Evolutionary conservation across 2,888 invertebrate genomes (phyloP).

Genomic region (Caenorhabditis macrosperma): DNA sequence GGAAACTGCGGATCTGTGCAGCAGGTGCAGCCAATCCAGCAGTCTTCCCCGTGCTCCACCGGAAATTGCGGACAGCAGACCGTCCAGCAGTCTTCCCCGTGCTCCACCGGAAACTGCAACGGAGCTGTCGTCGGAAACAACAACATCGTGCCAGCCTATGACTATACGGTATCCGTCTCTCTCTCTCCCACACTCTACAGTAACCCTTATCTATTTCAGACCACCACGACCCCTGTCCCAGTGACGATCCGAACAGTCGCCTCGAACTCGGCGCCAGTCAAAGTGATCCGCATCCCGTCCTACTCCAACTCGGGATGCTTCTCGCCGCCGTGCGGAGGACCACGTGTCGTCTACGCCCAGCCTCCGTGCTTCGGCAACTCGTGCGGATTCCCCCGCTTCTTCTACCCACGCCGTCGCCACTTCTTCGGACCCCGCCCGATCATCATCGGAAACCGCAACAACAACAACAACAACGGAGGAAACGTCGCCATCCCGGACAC

Average conservation of each 20-base stretch:
- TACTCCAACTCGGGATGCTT: slow-evolving; percentile 48
- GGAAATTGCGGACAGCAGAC: slow-evolving; percentile 48
- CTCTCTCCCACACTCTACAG: not conserved
- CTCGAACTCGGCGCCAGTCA: slow-evolving; percentile 28
- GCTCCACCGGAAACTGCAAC: slow-evolving; percentile 52
- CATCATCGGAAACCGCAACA: slow-evolving; percentile 38
- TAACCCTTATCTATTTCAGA: not conserved
- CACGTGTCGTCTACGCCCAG: slow-evolving; percentile 47
- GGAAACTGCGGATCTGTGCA: slow-evolving; percentile 34
- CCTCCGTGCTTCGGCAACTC: slow-evolving; percentile 49
- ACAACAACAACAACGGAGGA: slow-evolving; percentile 20
- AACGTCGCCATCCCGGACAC: slow-evolving; percentile 48
- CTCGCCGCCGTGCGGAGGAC: slow-evolving; percentile 42
- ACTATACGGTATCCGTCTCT: slow-evolving; percentile 16
- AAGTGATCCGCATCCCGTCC: slow-evolving; percentile 51
- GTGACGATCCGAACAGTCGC: slow-evolving; percentile 37
- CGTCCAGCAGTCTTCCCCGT: slow-evolving; percentile 31
- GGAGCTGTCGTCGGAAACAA: slow-evolving; percentile 21
- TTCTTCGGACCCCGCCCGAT: slow-evolving; percentile 45
- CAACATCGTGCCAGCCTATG: slow-evolving; percentile 39
- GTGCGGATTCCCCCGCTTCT: slow-evolving; percentile 34
- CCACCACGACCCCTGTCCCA: slow-evolving; percentile 49
- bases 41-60: slow-evolving; percentile 40
- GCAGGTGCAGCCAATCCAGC: slow-evolving; percentile 16
- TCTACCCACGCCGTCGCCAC: slow-evolving; percentile 46